Base-by-base conservation (phyloP, 1,140 invertebrate genomes). In the Aleiodes sp. region DNA sequence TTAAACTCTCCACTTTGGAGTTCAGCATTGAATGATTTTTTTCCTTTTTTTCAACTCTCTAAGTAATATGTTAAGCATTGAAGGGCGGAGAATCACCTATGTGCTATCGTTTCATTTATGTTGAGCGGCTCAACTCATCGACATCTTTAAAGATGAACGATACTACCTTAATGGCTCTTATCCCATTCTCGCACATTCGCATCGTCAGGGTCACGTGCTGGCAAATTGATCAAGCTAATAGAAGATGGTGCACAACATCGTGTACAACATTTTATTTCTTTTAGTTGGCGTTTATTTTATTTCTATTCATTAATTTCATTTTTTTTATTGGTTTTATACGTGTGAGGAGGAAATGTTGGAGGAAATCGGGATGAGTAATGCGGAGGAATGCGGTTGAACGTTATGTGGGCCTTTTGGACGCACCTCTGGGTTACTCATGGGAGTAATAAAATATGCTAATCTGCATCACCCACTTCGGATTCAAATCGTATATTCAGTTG, bases 191-290 rank as follows among this genome's bases (percentile, higher is more conserved):
- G 19, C 39, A 41, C 57, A 31, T 31, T 62, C 35, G 57, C 41
- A 59, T 43, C 66, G 66, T 68, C 66, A 62, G 66, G 59, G 59
- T 68, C 66, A 68, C 66, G 62, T 65, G 68, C 56, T 70, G 46
- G 62, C 62, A 65, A 46, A 70, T 65, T 65, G 46, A 61, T 65
- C 61, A 39, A 56, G 24, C 43, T 65, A 70, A 70, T 41, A 43
- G 62, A 66, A 24, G n/a, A 57, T 28, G 46, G 46, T 52, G 46
- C 46, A 24, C 46, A 52, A 52, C 46, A 52, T 52, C 46, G 46
- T 52, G 46, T 52, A 24, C 10, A 24, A 52, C 46, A 52, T 52
- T 52, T 52, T 52, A 52, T n/a, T n/a, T n/a, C n/a, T n/a, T n/a
- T n/a, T n/a, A n/a, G n/a, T n/a, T n/a, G n/a, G n/a, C n/a, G n/a